Conservation (phyloP, 2,113 vertebrate species). For the Colinus virginianus region DNA sequence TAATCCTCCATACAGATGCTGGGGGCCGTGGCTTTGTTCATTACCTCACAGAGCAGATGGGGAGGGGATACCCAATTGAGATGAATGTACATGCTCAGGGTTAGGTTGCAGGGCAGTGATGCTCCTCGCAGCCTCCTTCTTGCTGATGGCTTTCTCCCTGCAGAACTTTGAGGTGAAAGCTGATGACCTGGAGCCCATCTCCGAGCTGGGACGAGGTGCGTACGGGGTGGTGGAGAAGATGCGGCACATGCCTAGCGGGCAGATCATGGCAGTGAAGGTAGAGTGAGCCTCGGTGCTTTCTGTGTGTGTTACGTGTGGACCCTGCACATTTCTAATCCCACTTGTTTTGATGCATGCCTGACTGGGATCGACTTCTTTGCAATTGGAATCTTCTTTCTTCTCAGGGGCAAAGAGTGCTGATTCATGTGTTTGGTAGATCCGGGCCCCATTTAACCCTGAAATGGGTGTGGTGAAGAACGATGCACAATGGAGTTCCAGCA, state of each 20-base stretch:
- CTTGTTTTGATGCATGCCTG: neutral
- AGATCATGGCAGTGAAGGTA: constrained; percentile 99
- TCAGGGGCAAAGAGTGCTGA: accelerated
- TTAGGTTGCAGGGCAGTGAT: accelerated
- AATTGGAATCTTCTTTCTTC: neutral
- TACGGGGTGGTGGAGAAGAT: constrained; percentile 99
- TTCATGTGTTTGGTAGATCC: neutral
- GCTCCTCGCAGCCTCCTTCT: neutral
- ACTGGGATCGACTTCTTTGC: neutral
- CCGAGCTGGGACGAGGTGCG: constrained; percentile 93
- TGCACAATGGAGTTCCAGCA: neutral
- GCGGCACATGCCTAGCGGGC: constrained; percentile 92
- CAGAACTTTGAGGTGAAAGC: constrained; percentile 99
- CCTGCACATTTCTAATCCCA: accelerated
- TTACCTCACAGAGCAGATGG: accelerated
- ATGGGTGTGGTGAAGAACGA: neutral
- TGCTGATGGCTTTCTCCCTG: neutral
- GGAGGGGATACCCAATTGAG: neutral
- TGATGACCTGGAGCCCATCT: constrained; percentile 95
- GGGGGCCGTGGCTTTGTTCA: accelerated
- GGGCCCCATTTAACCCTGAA: neutral
- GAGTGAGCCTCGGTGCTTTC: neutral
- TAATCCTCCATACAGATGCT: neutral
- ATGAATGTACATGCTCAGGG: neutral
- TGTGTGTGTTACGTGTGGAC: neutral